These are phyloP conservation scores for Hydrotaea cyrtoneurina DNA, from an alignment of 2,888 invertebrate genomes.

Conservation along the genomic window DNA sequence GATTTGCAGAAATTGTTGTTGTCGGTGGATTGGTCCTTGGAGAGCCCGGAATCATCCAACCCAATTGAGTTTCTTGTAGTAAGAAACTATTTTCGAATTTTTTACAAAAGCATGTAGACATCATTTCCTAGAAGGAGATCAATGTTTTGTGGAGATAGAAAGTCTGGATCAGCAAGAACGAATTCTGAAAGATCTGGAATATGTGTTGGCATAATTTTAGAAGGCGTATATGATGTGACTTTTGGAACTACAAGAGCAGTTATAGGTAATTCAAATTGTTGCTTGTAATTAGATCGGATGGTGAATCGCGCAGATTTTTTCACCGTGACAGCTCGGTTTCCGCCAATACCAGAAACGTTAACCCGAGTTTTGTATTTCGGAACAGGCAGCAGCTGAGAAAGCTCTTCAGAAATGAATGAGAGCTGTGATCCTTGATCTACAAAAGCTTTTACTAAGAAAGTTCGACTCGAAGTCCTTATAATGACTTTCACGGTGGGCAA, in stretches of 20 bases:
- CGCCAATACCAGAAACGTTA: conserved; percentile 46
- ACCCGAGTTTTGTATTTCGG: conserved; percentile 28
- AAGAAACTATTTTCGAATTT: conserved; percentile 47
- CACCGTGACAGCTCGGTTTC: neutral
- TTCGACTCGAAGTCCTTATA: conserved; percentile 2
- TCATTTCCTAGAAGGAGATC: conserved; percentile 47
- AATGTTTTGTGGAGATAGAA: conserved; percentile 32
- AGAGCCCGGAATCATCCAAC: conserved; percentile 53
- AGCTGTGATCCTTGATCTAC: conserved; percentile 50
- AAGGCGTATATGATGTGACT: conserved; percentile 35
- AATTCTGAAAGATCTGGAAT: conserved; percentile 27
- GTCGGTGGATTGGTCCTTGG: neutral
- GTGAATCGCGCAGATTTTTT: conserved; percentile 25
- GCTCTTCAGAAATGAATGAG: conserved; percentile 39
- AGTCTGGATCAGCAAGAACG: conserved; percentile 41
- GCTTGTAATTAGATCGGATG: conserved; percentile 4
- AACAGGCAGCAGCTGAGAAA: conserved; percentile 25
- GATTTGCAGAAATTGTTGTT: conserved; percentile 22
- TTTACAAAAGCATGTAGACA: conserved; percentile 44
- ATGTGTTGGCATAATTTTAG: neutral
- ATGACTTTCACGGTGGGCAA: conserved; percentile 40
- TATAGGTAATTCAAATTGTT: conserved; percentile 13
- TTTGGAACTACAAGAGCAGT: conserved; percentile 39
- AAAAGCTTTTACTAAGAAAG: conserved; percentile 22
- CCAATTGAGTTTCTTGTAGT: conserved; percentile 56